These are phyloP conservation scores for Tipula lateralis DNA, from an alignment of 2,888 invertebrate genomes.

Conservation along the genomic window DNA sequence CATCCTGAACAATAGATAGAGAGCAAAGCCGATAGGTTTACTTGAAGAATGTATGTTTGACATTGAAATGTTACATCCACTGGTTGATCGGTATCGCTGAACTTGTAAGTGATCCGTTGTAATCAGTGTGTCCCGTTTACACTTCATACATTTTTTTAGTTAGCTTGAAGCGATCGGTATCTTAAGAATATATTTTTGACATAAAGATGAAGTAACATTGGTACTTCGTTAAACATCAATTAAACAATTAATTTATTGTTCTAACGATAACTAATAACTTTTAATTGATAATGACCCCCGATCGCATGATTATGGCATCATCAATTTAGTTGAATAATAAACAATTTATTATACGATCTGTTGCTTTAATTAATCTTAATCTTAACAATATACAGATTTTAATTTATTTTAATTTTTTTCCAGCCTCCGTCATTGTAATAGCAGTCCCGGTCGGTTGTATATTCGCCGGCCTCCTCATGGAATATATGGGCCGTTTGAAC, in stretches of 20 bases:
- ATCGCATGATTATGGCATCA: background rate
- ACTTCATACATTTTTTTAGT: too few relatives aligned
- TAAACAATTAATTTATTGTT: background rate
- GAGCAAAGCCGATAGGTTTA: too few relatives aligned
- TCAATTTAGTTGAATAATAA: background rate
- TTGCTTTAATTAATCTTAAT: slow-evolving; percentile 30
- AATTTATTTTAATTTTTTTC: slow-evolving; percentile 35
- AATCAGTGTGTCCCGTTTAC: too few relatives aligned
- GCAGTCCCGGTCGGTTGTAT: slow-evolving; percentile 54
- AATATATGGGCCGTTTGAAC: slow-evolving; percentile 53
- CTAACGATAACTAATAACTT: background rate
- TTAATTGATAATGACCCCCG: background rate
- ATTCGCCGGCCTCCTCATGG: slow-evolving; percentile 55
- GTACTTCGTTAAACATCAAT: too few relatives aligned
- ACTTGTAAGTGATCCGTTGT: too few relatives aligned
- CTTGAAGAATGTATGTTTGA: too few relatives aligned
- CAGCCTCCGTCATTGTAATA: slow-evolving; percentile 56
- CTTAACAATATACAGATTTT: slow-evolving; percentile 20
- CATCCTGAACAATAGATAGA: too few relatives aligned
- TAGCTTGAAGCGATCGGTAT: too few relatives aligned
- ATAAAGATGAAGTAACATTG: too few relatives aligned
- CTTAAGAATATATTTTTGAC: too few relatives aligned
- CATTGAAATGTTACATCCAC: too few relatives aligned
- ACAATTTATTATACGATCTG: background rate
- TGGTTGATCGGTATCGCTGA: too few relatives aligned